Evolutionary conservation across 2,113 vertebrate genomes (phyloP), one percentile per base, ranked within the genome.

Genomic region (Tringa solitaria): DNA sequence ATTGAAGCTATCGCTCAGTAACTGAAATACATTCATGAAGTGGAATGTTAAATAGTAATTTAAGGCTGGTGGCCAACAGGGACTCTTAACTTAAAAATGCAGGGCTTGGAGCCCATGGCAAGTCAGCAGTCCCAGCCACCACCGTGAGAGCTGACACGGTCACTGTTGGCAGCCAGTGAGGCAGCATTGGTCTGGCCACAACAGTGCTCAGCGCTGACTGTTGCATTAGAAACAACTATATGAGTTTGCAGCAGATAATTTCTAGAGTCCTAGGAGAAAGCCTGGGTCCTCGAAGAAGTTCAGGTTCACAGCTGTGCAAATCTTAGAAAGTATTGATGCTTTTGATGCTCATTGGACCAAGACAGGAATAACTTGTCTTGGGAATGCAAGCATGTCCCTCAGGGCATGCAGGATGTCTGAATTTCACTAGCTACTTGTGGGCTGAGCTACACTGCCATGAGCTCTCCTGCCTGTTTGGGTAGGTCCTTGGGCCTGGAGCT

Each of bases 281-380:
- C 54, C 46, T 83, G 54, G 26, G 56, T 92, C 51, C 79, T 86
- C 0, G 2, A 81, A 92, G 82, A 64, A 28, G 43, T 50, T 79
- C 35, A 35, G 2, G 45, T 61, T 90, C 88, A 17, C 43, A 73
- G n/a, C 60, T 54, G 27, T 56, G 37, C 48, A 39, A 61, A 48
- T 82, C 69, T 54, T 48, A 56, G 70, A 79, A 79, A n/a, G 41
- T 80, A 50, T 76, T 78, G 78, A 83, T 85, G 92, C 48, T 93
- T 87, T 90, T 67, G 63, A 74, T 89, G 63, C 54, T 64, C 37
- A 51, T 80, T 65, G 68, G 64, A 81, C 48, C 64, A 92, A 74
- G 77, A 77, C 83, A 87, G 73, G 88, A 94, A 92, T 86, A 90
- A 92, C 85, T 93, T 51, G 68, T 93, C 76, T 64, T 77, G 76